phyloP scores from a whole-genome alignment of 1,140 invertebrate genomes.

The Drosophila prosaltans region DNA sequence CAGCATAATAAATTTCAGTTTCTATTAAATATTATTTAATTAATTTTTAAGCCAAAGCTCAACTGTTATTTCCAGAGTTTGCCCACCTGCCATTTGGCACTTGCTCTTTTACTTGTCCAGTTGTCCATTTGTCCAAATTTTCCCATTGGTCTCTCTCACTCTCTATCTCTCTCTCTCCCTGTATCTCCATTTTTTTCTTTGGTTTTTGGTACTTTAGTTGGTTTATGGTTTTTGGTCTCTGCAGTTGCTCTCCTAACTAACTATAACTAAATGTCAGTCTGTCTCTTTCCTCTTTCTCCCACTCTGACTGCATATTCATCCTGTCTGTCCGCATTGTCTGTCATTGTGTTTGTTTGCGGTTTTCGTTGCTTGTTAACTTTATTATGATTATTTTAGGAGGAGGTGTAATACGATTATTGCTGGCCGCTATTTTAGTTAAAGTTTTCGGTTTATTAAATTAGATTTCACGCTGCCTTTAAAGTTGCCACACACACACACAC shows the following conservation, averaged over 20 bases:
- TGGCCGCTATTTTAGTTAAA: constrained; percentile 8
- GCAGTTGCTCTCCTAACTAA: constrained; percentile 14
- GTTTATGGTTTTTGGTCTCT: constrained; percentile 30
- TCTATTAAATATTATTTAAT: constrained; percentile 77
- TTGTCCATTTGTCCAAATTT: neutral
- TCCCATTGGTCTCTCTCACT: neutral
- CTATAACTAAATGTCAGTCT: neutral
- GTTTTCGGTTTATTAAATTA: constrained; percentile 64
- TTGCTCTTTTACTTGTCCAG: constrained; percentile 9
- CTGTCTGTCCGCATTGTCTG: constrained; percentile 14
- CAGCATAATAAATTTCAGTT: constrained; percentile 62
- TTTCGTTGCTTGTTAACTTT: constrained; percentile 49
- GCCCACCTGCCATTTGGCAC: constrained; percentile 3
- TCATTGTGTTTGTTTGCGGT: constrained; percentile 45
- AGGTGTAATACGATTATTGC: constrained; percentile 68
- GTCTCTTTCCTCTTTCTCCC: neutral
- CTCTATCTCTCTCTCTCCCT: neutral
- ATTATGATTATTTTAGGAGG: constrained; percentile 46
- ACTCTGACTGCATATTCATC: neutral
- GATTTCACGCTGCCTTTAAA: constrained; percentile 62
- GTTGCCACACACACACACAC: constrained; percentile 22
- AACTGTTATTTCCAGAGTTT: constrained; percentile 36
- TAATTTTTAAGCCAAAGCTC: constrained; percentile 59
- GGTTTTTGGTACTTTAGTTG: constrained; percentile 30
- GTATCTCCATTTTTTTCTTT: constrained; percentile 13